A percentile compares a stretch with the other conserved stretches of the same genome.
Evolutionary conservation across 2,888 invertebrate genomes (phyloP).

Genomic region (Hemithea aestivaria): DNA sequence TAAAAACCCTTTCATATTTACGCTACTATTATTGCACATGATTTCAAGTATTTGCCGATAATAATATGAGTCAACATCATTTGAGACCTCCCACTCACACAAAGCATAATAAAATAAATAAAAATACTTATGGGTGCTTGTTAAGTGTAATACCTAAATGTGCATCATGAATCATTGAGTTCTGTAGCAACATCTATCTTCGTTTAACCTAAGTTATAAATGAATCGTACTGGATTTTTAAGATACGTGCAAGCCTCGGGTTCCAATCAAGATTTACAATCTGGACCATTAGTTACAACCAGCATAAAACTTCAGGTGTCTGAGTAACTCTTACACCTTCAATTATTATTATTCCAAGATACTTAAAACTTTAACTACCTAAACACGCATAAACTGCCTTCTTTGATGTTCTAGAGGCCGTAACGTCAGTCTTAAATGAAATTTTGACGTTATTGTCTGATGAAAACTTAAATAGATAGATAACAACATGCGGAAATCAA

Average conservation of each 20-base stretch:
- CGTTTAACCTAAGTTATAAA: slow-evolving; percentile 4
- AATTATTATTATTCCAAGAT: no score
- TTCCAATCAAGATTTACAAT: no score
- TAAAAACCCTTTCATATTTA: no score
- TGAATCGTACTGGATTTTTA: background rate
- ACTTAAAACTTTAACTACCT: no score
- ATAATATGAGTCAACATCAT: slow-evolving; percentile 24
- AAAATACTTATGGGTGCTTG: slow-evolving; percentile 1
- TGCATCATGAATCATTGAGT: slow-evolving; percentile 12
- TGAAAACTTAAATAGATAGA: no score
- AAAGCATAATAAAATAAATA: slow-evolving; percentile 16
- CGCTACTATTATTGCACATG: no score
- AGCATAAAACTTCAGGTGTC: background rate
- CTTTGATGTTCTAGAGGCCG: no score
- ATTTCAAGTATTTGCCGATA: no score
- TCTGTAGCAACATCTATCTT: slow-evolving; percentile 6
- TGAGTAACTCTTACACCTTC: no score
- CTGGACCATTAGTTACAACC: background rate
- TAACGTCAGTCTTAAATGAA: no score
- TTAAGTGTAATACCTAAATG: slow-evolving; percentile 1
- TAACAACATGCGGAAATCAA: slow-evolving; percentile 7
- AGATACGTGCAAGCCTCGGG: background rate
- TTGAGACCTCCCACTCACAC: slow-evolving; percentile 28
- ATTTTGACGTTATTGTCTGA: no score
- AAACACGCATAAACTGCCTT: no score